Conservation (phyloP, 53 echinoderm and acorn worm species). For the Stichopus horrens region DNA sequence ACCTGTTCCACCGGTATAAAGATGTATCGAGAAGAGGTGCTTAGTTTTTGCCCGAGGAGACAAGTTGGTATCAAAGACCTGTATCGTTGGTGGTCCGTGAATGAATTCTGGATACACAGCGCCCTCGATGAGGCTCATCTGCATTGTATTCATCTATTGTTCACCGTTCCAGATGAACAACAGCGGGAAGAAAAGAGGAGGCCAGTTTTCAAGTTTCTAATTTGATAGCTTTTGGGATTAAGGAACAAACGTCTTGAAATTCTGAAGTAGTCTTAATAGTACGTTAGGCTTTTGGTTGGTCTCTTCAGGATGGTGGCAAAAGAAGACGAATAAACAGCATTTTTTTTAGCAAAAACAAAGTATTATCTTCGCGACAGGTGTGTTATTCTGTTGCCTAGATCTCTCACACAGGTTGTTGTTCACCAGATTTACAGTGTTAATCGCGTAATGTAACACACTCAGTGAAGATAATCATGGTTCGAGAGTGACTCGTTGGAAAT, state of each 20-base stretch:
- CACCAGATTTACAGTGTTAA: conserved; percentile 21
- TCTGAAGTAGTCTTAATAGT: conserved; percentile 35
- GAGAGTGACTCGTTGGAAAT: neutral
- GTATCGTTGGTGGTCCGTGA: conserved; percentile 26
- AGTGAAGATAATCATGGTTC: neutral
- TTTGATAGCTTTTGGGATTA: conserved; percentile 43
- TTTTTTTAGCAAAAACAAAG: conserved; percentile 29
- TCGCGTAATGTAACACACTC: conserved; percentile 15
- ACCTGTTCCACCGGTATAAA: conserved; percentile 9
- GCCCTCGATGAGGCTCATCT: neutral
- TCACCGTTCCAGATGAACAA: neutral
- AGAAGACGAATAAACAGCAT: conserved; percentile 27
- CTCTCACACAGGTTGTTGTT: neutral
- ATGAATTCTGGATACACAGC: neutral
- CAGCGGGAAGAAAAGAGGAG: neutral
- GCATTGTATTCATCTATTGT: neutral
- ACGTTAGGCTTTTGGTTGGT: neutral
- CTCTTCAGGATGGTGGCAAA: conserved; percentile 28
- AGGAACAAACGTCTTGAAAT: conserved; percentile 24
- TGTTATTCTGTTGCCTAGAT: conserved; percentile 36
- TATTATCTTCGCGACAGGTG: conserved; percentile 12
- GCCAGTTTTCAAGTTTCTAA: conserved; percentile 29
- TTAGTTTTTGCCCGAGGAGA: conserved; percentile 10
- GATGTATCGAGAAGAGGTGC: neutral
- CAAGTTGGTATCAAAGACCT: neutral